Evolutionary conservation across 2,797 vertebrate species (phyloP).

Genomic region (Centropyge bicolor): DNA sequence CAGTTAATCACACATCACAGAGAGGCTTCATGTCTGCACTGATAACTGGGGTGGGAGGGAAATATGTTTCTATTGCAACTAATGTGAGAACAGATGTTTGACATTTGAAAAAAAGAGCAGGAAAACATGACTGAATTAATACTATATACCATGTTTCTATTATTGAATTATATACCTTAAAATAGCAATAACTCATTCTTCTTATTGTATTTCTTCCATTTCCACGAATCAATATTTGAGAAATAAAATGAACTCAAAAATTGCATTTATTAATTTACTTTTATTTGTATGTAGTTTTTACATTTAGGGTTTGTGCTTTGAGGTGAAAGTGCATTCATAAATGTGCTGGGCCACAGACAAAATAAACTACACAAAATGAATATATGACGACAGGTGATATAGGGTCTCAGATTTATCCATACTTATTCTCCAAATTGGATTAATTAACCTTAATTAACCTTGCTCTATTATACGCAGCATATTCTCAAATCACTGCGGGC

Average conservation of each 20-base stretch:
- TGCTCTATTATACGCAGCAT: slow-evolving; percentile 56
- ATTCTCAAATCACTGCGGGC: slow-evolving; percentile 61
- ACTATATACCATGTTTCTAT: background rate
- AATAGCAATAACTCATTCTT: background rate
- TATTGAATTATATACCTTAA: background rate
- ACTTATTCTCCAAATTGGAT: slow-evolving; percentile 69
- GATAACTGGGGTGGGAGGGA: background rate
- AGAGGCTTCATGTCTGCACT: slow-evolving; percentile 55
- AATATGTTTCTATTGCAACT: background rate
- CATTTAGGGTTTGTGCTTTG: background rate
- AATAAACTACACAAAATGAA: slow-evolving; percentile 22
- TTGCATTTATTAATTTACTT: background rate
- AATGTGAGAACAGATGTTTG: slow-evolving; percentile 39
- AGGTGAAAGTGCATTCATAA: slow-evolving; percentile 2
- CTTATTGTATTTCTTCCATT: background rate
- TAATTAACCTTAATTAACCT: slow-evolving; percentile 83
- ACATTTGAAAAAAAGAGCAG: slow-evolving; percentile 28
- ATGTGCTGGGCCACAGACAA: background rate
- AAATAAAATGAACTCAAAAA: background rate
- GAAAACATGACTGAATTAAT: background rate
- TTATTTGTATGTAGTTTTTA: background rate
- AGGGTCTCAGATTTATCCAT: slow-evolving; percentile 44
- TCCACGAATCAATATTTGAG: background rate
- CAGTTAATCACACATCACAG: slow-evolving; percentile 57
- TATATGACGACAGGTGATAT: slow-evolving; percentile 23